Base-by-base conservation (phyloP, 2,888 invertebrate genomes). In the Cancer borealis region DNA sequence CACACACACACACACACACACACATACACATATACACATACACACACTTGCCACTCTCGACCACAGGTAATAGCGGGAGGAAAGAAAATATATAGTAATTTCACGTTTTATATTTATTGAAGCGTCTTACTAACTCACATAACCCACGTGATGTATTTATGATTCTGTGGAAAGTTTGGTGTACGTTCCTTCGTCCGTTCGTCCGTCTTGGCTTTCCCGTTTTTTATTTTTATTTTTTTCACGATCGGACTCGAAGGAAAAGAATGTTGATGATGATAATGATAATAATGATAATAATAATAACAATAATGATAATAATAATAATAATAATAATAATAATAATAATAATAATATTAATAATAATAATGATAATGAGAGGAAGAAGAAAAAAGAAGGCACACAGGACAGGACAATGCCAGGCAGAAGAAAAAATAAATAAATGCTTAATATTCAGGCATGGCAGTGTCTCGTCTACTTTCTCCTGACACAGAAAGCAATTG, bases 1-100 rank as follows among this genome's bases (percentile, higher is more conserved):
- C 66, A 91, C 45, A 91, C 45, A 91, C 39, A 91, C 45, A 91
- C 45, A 91, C 21, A 60, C 60, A 60, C 60, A 60, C 60, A 60
- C 60, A 60, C 60, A 60, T 17, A 60, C 60, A 60, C 17, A 60
- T 17, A 60, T 21, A 60, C 60, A 60, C 17, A 73, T 5, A 73
- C 73, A 73, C 73, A 73, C 73, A 26, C 8, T 73, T n/a, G 73
- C 21, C 8, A 26, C 26, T 26, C 73, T 8, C 10, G 14, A 12
- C 8, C 60, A 66, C 30, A 21, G 10, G 60, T 26, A 91, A 14
- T 26, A 30, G 17, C 21, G n/a, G 73, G 2, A 73, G n/a, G 26
- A 3, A 26, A 26, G 10, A 73, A 26, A 10, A 26, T 66, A 5
- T 39, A 26, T 0, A 21, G 73, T 73, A n/a, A 73, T 26, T 8